These are phyloP conservation scores for Chalcis sispes DNA, from an alignment of 2,888 invertebrate species.

Conservation along the genomic window DNA sequence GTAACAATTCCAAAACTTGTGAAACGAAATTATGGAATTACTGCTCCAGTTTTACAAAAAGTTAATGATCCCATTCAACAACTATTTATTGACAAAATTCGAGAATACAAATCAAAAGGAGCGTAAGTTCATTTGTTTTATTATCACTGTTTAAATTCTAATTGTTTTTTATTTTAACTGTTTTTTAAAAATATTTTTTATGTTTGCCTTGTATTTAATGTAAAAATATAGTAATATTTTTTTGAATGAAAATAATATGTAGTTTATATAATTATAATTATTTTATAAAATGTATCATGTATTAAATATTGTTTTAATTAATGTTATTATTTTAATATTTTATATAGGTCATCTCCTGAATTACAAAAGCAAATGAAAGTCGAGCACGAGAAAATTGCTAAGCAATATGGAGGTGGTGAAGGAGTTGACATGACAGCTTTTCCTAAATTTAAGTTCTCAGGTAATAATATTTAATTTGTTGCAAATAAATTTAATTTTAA, in stretches of 20 bases:
- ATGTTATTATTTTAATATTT: background rate
- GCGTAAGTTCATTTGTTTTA: constrained; percentile 79
- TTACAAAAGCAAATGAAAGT: constrained; percentile 85
- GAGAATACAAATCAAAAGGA: constrained; percentile 92
- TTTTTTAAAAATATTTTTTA: too few relatives aligned
- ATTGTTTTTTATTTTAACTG: background rate
- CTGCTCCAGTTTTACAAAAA: constrained; percentile 83
- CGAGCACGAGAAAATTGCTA: constrained; percentile 89
- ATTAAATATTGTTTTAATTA: too few relatives aligned
- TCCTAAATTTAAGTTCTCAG: constrained; percentile 89
- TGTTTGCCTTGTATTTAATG: background rate
- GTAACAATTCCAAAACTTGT: constrained; percentile 66
- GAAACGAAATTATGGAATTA: constrained; percentile 84
- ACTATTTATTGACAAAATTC: constrained; percentile 93
- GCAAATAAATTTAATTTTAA: constrained; percentile 6
- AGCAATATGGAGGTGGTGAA: constrained; percentile 85
- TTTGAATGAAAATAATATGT: background rate
- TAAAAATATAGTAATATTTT: constrained; percentile 15
- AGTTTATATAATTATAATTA: background rate
- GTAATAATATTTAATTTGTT: constrained; percentile 60
- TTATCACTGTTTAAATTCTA: constrained; percentile 4
- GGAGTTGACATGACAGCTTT: constrained; percentile 93
- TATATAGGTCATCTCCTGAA: constrained; percentile 83
- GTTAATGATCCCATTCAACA: constrained; percentile 94
- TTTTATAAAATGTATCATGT: background rate